A percentile compares a stretch with the other conserved stretches of the same genome.
Evolutionary conservation across 2,888 invertebrate species (phyloP).

Genomic region (Drosophila pseudotakahashii): DNA sequence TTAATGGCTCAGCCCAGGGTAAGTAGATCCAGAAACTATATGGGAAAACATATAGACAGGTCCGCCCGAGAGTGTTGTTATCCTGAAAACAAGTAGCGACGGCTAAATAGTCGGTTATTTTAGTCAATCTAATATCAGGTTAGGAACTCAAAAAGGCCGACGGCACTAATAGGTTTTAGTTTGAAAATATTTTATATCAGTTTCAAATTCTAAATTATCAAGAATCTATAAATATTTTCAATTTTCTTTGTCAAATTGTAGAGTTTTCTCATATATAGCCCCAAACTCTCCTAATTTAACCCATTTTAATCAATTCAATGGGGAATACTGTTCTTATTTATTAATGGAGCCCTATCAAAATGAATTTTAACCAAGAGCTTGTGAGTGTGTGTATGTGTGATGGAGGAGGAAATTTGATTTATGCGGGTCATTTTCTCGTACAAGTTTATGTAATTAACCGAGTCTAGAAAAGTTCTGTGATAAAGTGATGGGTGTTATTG

Average conservation of each 20-base stretch:
- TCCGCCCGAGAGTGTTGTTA: conserved; percentile 28
- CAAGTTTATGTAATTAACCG: conserved; percentile 38
- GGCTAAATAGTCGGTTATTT: conserved; percentile 7
- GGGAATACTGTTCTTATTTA: conserved; percentile 19
- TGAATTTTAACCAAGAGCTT: conserved; percentile 8
- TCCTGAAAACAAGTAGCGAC: conserved; percentile 9
- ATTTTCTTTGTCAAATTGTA: neutral
- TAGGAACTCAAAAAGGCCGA: conserved; percentile 10
- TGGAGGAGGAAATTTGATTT: conserved; percentile 43
- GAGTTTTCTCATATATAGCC: neutral
- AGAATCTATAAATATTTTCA: neutral
- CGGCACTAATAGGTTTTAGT: conserved; percentile 3
- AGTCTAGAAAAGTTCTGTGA: neutral
- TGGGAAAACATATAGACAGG: neutral
- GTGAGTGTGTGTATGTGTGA: conserved; percentile 1
- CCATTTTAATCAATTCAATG: conserved; percentile 27
- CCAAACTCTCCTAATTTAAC: neutral
- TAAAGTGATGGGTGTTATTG: neutral
- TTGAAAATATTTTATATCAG: neutral
- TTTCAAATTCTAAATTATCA: neutral
- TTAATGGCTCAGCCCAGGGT: conserved; percentile 85
- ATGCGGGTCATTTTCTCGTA: conserved; percentile 41
- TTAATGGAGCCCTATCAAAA: conserved; percentile 21
- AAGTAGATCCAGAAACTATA: conserved; percentile 63
- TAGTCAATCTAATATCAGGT: neutral